Evolutionary conservation across 2,888 invertebrate genomes (phyloP), one percentile per base, ranked within the genome.

Genomic region (Brachypalpus laphriformis): DNA sequence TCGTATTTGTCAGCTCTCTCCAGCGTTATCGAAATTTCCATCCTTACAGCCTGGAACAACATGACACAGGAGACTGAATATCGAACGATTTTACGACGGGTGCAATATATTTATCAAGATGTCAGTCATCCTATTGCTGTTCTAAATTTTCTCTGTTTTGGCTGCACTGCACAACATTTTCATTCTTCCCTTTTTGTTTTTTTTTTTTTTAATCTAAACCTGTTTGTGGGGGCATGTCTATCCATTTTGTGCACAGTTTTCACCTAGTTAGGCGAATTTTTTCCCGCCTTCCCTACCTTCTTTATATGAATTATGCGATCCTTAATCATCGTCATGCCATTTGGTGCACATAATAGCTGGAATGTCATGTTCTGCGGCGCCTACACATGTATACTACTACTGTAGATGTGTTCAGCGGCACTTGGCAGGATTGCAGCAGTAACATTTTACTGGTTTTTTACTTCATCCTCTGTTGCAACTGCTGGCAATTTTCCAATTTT

Each of bases 291-390:
- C 34, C 22, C 49, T 16, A 61, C 37, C 40, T 71, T 11, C 47
- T 45, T 11, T 11, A 4, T 61, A 45, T 85, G 83, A 80, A 68
- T 65, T 85, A 80, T 85, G 68, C 37, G 63, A 68, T 83, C 42
- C 81, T 85, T 85, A 85, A 85, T 81, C 85, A 85, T 80, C 81
- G 85, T 81, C 85, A 85, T 75, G 40, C 68, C 80, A 80, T 85
- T 80, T 80, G 74, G 75, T 75, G 71, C 76, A 76, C 42, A 71
- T 71, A 66, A 70, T 65, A 51, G 76, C 57, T 63, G 28, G 57
- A 18, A 59, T 63, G 76, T 71, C 82, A 76, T 82, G 76, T 82
- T 82, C 34, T 14, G 49, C 45, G 42, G 70, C 59, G 72, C 54
- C 76, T 76, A 81, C 85, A 75, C 71, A 47, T 40, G 78, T 61